Evolutionary conservation across 2,888 invertebrate genomes (phyloP).

Genomic region (Bedellia somnulentella): DNA sequence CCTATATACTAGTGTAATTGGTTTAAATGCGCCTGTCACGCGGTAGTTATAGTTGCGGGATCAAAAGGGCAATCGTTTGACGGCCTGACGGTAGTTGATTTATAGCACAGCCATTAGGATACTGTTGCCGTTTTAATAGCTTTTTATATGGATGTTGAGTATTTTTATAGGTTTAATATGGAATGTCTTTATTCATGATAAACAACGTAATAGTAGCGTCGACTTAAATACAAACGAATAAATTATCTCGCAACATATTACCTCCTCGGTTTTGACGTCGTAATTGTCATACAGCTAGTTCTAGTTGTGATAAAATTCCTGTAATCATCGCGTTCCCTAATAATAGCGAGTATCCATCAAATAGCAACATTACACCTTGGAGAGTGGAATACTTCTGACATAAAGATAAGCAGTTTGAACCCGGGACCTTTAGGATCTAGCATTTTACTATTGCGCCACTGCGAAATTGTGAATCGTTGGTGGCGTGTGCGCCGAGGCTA

Average conservation of each 20-base stretch:
- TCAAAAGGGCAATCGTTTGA: background rate
- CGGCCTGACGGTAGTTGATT: constrained; percentile 1
- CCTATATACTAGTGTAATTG: too few relatives aligned
- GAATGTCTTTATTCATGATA: too few relatives aligned
- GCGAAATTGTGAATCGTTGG: constrained; percentile 33
- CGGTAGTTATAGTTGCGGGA: constrained; percentile 1
- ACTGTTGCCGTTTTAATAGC: too few relatives aligned
- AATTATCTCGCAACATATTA: too few relatives aligned
- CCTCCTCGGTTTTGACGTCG: too few relatives aligned
- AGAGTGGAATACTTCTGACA: constrained; percentile 30
- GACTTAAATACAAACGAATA: too few relatives aligned
- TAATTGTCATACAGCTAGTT: too few relatives aligned
- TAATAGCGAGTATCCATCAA: constrained; percentile 23
- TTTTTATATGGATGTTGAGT: too few relatives aligned
- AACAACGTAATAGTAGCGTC: too few relatives aligned
- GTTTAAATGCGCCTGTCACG: constrained; percentile 11
- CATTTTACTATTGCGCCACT: constrained; percentile 53
- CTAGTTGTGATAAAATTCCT: too few relatives aligned
- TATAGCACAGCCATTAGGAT: too few relatives aligned
- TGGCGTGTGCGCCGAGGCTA: constrained; percentile 28
- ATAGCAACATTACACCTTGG: constrained; percentile 17
- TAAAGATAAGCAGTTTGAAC: constrained; percentile 46
- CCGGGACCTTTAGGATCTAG: constrained; percentile 46
- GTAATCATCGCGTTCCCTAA: constrained; percentile 21
- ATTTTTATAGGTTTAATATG: too few relatives aligned